Evolutionary conservation across 2,797 vertebrate species (phyloP).

Genomic region (Petrocephalus schoutedeni): DNA sequence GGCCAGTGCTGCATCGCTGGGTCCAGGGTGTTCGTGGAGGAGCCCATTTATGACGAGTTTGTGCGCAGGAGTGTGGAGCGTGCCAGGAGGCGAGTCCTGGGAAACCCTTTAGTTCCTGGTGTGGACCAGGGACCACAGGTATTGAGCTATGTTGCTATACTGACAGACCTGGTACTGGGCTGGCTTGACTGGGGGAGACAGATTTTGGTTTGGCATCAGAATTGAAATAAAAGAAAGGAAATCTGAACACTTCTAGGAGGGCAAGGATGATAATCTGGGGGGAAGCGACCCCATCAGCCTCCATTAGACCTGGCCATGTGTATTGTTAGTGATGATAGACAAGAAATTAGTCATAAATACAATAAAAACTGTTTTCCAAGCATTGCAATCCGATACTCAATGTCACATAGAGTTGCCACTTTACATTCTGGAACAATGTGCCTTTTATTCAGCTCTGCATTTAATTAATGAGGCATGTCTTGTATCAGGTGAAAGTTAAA

Average conservation of each 20-base stretch:
- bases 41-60: slow-evolving; percentile 78
- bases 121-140: slow-evolving; percentile 80
- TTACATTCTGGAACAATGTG: background rate
- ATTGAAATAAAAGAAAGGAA: background rate
- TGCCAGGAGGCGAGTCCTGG: slow-evolving; percentile 69
- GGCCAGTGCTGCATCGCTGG: slow-evolving; percentile 81
- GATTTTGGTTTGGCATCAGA: background rate
- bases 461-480: background rate
- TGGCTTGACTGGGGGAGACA: background rate
- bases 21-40: slow-evolving; percentile 83
- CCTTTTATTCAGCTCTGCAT: background rate
- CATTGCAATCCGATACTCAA: background rate
- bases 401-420: background rate
- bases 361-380: background rate
- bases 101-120: slow-evolving; percentile 68
- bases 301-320: background rate
- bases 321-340: background rate
- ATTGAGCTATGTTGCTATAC: background rate
- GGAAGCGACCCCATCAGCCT: background rate
- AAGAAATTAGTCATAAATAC: background rate
- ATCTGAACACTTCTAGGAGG: background rate
- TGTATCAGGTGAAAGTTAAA: background rate
- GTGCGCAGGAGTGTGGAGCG: slow-evolving; percentile 66
- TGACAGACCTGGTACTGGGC: background rate
- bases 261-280: background rate